Percentiles rank a stretch among this genome's conserved stretches.
Evolutionary conservation across 1,140 invertebrate genomes (phyloP).

Genomic region (Rhynchophorus ferrugineus): DNA sequence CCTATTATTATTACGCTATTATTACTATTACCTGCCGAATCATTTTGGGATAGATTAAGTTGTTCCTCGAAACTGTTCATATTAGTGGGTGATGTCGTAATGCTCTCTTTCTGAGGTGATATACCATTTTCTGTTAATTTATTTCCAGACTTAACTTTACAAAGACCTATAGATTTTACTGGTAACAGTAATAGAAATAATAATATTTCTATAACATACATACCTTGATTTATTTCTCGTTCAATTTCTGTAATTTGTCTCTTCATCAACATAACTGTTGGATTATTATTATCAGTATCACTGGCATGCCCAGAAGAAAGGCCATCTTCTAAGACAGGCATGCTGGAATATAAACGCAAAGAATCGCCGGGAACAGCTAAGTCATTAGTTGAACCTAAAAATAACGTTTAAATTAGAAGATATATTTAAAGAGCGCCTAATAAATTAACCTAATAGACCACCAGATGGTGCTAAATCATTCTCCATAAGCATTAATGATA

Average conservation of each 20-base stretch:
- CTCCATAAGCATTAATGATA: constrained; percentile 65
- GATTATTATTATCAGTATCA: constrained; percentile 83
- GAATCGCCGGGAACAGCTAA: constrained; percentile 47
- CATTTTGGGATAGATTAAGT: constrained; percentile 30
- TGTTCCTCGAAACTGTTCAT: constrained; percentile 42
- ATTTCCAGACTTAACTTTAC: constrained; percentile 28
- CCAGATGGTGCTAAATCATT: constrained; percentile 49
- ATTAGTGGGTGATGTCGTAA: constrained; percentile 41
- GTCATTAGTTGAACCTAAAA: constrained; percentile 47
- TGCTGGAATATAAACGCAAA: constrained; percentile 53
- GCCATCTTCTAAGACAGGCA: constrained; percentile 94
- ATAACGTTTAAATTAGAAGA: background rate
- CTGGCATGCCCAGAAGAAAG: constrained; percentile 84
- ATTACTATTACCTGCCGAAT: constrained; percentile 30
- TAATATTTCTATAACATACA: constrained; percentile 15
- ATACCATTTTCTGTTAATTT: constrained; percentile 35
- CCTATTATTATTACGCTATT: too few relatives aligned
- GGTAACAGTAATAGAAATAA: background rate
- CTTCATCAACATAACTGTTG: constrained; percentile 62
- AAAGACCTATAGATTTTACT: constrained; percentile 26
- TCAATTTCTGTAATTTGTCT: constrained; percentile 67
- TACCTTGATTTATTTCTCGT: constrained; percentile 59
- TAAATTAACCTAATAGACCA: constrained; percentile 32
- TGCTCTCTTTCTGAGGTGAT: constrained; percentile 30
- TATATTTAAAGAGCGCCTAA: too few relatives aligned